These are phyloP conservation scores for Colletes collaris DNA, from an alignment of 2,888 invertebrate species.

Conservation along the genomic window DNA sequence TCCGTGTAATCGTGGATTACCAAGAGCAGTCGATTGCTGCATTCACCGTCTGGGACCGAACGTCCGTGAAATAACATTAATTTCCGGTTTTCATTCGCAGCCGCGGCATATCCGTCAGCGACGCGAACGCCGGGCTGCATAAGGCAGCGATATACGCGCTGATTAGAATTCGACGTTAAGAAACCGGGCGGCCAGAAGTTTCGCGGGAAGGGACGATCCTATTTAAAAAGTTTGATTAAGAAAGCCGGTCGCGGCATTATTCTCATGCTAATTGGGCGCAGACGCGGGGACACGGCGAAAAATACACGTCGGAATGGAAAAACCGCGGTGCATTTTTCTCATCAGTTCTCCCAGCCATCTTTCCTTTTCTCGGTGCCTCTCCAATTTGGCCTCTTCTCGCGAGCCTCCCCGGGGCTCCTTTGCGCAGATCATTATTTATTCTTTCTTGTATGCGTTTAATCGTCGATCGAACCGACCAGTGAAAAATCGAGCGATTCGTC, in stretches of 20 bases:
- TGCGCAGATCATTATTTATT: not conserved
- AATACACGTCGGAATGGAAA: conserved; percentile 74
- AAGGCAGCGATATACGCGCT: conserved; percentile 75
- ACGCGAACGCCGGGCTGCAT: conserved; percentile 68
- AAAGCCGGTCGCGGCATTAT: conserved; percentile 77
- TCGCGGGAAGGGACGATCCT: conserved; percentile 74
- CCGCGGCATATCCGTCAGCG: conserved; percentile 29
- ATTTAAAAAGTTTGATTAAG: conserved; percentile 83
- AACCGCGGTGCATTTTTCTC: conserved; percentile 38
- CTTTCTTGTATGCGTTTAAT: not conserved
- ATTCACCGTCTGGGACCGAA: conserved; percentile 36
- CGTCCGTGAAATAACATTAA: conserved; percentile 59
- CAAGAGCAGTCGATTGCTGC: conserved; percentile 18
- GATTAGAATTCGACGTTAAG: conserved; percentile 80
- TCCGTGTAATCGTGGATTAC: not conserved
- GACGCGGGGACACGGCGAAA: conserved; percentile 68
- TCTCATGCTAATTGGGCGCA: conserved; percentile 82
- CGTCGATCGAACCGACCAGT: not conserved
- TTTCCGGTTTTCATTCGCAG: conserved; percentile 63
- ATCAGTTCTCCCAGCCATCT: not conserved
- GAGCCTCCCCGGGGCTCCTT: not conserved
- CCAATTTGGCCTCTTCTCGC: not conserved
- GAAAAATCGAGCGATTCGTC: conserved; percentile 3
- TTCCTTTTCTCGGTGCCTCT: not conserved
- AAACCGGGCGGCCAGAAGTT: conserved; percentile 61